Base-by-base conservation (phyloP, 1,140 invertebrate genomes). In the Heterodera schachtii region DNA sequence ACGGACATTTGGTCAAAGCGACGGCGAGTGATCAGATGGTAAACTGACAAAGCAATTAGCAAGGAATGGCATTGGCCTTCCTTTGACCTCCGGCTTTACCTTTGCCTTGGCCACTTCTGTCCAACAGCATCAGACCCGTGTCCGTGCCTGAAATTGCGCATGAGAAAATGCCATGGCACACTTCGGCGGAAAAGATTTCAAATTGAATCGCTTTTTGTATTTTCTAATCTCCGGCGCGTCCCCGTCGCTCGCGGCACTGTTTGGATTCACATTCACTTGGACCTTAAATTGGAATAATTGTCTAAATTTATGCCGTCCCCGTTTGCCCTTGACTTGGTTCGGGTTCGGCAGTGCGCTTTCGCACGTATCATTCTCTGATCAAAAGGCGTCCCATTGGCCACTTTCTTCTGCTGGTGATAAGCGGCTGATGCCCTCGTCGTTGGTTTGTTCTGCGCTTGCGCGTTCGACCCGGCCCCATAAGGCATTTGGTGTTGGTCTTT, bases 1-100 rank as follows among this genome's bases (percentile, higher is more conserved):
- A 99, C 97, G 91, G 98, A 97, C 97, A 99, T 99, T 91, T 99
- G 98, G 90, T 98, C 96, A 92, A 99, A 99, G 84, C 96, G 93
- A 88, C 98, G 93, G 89, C 97, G 92, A 82, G 95, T 98, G 87
- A 99, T 99, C 86, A 99, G 92, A 88, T 98, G 96, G 91, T 99
- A 99, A 16, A 83, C 82, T 79, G 31, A 49, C 47, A 49, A 44
- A 81, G 41, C 52, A 47, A 80, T 21, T 60, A 47, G 21, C 5
- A n/a, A n/a, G 49, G 46, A 41, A 47, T 11, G 13, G 60, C 21
- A 11, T 57, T 9, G 47, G 9, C 47, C 4, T 6, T 60, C 57
- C 13, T 16, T 60, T 2, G 79, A 4, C 8, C n/a, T 69, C n/a
- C n/a, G n/a, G 31, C 44, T 49, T 52, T 13, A 88, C 87, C 89